A percentile compares a stretch with the other conserved stretches of the same genome.
Evolutionary conservation across 1,140 invertebrate species (phyloP).

Genomic region (Drosophila pallidifrons): DNA sequence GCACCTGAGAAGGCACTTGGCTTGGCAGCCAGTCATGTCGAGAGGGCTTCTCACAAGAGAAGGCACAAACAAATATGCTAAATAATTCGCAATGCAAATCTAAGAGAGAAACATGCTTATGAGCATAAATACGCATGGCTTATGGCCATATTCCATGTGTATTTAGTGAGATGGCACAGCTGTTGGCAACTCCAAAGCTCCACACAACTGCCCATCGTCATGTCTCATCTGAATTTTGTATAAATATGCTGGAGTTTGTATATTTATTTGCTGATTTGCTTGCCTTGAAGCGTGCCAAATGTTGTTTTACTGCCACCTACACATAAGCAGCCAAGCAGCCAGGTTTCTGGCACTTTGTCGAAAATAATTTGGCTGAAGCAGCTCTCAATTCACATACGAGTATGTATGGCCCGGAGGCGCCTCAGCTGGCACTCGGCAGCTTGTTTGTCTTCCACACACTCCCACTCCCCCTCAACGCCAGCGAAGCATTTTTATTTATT

Average conservation of each 20-base stretch:
- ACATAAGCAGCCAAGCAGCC: constrained; percentile 8
- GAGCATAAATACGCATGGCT: constrained; percentile 28
- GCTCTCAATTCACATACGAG: constrained; percentile 35
- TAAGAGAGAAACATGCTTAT: constrained; percentile 9
- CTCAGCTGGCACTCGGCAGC: constrained; percentile 40
- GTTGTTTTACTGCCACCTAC: constrained; percentile 56
- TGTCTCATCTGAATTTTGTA: constrained; percentile 60
- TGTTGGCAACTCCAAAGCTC: constrained; percentile 15
- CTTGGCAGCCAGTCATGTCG: not conserved
- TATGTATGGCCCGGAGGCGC: constrained; percentile 39
- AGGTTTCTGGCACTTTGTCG: constrained; percentile 57
- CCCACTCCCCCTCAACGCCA: constrained; percentile 11
- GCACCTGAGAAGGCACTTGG: constrained; percentile 6
- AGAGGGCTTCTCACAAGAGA: not conserved
- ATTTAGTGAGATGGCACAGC: constrained; percentile 36
- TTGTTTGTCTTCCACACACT: constrained; percentile 72
- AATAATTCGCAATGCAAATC: constrained; percentile 10
- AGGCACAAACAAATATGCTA: not conserved
- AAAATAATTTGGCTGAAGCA: constrained; percentile 72
- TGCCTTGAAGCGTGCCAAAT: constrained; percentile 75
- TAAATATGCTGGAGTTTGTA: constrained; percentile 57
- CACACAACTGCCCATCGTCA: not conserved
- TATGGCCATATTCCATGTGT: constrained; percentile 7
- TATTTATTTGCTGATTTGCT: constrained; percentile 79
- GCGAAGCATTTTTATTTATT: constrained; percentile 71